Evolutionary conservation across 2,113 vertebrate species (phyloP), one percentile per base, ranked within the genome.

Genomic region (Percina caprodes): DNA sequence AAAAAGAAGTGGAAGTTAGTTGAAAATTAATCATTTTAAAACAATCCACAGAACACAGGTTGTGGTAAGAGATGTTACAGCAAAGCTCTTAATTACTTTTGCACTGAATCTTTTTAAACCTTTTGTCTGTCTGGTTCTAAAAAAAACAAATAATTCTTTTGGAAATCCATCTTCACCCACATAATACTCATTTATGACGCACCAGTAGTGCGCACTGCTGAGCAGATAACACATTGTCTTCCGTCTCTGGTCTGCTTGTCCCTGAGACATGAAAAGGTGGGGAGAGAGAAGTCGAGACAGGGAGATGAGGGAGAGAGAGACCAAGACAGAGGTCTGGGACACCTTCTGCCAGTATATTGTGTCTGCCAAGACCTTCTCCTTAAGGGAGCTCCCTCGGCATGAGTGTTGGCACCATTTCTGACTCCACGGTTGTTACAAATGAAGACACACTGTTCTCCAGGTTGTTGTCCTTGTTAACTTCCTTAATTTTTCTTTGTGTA

Each of bases 341-440:
- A 86, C 89, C 88, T 89, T 91, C 89, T 93, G 92, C 78, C 71
- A 84, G 52, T 60, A 79, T 58, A 69, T 45, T 71, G 69, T 74
- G 61, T 84, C 63, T 92, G 92, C 92, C 92, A 93, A 93, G 78
- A 80, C 87, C 84, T 72, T 90, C 82, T 87, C 82, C 87, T 89
- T 80, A 69, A 72, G 89, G 91, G 89, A 86, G 76, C 82, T 73
- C 67, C 78, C 77, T 42, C 55, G 19, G 82, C 90, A 84, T 60
- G 77, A 80, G 55, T 69, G 74, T 89, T 93, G 85, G 91, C 89
- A 84, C 39, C 58, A 59, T 56, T 74, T 74, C 77, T 74, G 81
- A 82, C 85, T 82, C 77, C 46, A 69, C 74, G 66, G 80, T 80
- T 81, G 89, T 86, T 86, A 88, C 89, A 91, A 91, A 93, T 91